These are phyloP conservation scores for Zootermopsis nevadensis DNA, from an alignment of 2,888 invertebrate species.

Conservation along the genomic window DNA sequence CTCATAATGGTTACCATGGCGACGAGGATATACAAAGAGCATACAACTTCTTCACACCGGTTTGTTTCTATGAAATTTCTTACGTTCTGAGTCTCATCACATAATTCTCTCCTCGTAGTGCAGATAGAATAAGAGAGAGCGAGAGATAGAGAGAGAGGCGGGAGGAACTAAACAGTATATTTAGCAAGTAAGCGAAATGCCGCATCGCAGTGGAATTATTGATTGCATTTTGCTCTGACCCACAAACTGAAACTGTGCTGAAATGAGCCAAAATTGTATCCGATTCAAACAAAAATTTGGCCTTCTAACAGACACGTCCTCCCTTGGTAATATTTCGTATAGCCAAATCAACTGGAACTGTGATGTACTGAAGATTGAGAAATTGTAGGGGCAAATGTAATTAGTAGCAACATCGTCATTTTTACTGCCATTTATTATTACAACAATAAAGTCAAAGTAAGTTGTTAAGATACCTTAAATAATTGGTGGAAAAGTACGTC, in stretches of 20 bases:
- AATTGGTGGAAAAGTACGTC: background rate
- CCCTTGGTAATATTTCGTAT: too few relatives aligned
- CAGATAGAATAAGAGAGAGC: background rate
- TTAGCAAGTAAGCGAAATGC: background rate
- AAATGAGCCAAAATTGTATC: background rate
- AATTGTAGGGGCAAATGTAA: too few relatives aligned
- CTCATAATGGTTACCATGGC: background rate
- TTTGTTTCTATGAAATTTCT: background rate
- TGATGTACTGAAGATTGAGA: too few relatives aligned
- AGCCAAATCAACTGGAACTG: too few relatives aligned
- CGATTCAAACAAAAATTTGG: background rate
- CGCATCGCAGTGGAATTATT: background rate
- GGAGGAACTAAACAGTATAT: background rate
- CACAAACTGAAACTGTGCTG: background rate
- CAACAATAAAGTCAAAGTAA: background rate
- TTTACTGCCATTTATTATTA: background rate
- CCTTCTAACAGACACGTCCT: background rate
- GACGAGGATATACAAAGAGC: background rate
- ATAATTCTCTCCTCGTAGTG: background rate
- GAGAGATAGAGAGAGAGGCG: background rate
- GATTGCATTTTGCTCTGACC: background rate
- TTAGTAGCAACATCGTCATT: background rate
- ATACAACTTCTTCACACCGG: background rate
- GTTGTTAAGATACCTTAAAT: background rate
- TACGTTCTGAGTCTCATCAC: background rate